Percentiles rank a stretch among this genome's conserved stretches.
Evolutionary conservation across 2,888 invertebrate genomes (phyloP).

Genomic region (Gandaritis pyraliata): DNA sequence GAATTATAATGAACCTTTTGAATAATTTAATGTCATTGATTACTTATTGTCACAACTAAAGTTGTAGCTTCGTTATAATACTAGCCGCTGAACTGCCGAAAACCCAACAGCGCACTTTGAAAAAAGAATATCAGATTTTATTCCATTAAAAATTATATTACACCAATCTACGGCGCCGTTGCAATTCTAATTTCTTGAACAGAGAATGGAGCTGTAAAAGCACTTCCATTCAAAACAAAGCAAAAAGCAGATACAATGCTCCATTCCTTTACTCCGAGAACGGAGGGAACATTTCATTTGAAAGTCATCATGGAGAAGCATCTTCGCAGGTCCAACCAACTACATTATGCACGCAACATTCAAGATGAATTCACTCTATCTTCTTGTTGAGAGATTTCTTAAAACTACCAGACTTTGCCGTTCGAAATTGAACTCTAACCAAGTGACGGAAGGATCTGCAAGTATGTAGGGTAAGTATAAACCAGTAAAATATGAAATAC

Average conservation of each 20-base stretch:
- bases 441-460: conserved; percentile 4
- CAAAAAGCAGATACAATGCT: conserved; percentile 22
- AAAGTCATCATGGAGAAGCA: conserved; percentile 25
- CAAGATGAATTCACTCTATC: conserved; percentile 27
- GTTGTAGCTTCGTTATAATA: too few species aligned
- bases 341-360: conserved; percentile 34
- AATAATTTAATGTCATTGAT: background rate
- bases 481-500: conserved; percentile 32
- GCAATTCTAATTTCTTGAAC: conserved; percentile 25
- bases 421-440: conserved; percentile 13
- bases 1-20: background rate
- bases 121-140: too few species aligned
- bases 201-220: conserved; percentile 20
- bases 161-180: conserved; percentile 9
- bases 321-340: conserved; percentile 15
- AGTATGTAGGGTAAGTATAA: conserved; percentile 16
- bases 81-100: too few species aligned
- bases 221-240: conserved; percentile 21
- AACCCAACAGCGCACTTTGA: too few species aligned
- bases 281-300: conserved; percentile 20
- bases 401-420: conserved; percentile 9
- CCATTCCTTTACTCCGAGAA: conserved; percentile 22
- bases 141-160: too few species aligned
- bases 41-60: too few species aligned
- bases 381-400: conserved; percentile 25